Conservation (phyloP, 2,888 invertebrate genomes). For the Cepaea hortensis region DNA sequence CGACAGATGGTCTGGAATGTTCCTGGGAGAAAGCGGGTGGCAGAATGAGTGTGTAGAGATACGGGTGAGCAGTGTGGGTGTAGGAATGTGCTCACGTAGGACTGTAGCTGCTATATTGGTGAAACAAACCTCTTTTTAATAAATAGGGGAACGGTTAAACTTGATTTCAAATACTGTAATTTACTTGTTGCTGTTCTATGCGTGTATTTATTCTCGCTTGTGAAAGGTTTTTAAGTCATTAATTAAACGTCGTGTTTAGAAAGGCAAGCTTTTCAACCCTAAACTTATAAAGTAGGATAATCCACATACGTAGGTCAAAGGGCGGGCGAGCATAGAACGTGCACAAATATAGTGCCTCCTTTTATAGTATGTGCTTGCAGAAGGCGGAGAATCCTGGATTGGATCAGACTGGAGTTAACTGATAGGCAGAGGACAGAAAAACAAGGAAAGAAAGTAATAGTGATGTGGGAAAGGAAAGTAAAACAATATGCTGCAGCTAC, state of each 20-base stretch:
- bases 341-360: constrained; percentile 29
- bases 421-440: background rate
- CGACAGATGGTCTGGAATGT: constrained; percentile 53
- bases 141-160: too few species aligned
- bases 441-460: background rate
- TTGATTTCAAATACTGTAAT: too few species aligned
- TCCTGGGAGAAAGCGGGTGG: constrained; percentile 39
- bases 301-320: background rate
- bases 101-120: too few species aligned
- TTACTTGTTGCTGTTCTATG: too few species aligned
- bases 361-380: constrained; percentile 36
- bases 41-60: constrained; percentile 42
- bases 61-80: constrained; percentile 14
- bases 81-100: constrained; percentile 3
- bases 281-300: background rate
- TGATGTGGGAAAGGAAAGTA: background rate
- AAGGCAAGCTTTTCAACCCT: background rate
- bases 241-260: too few species aligned
- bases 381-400: background rate
- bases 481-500: too few species aligned
- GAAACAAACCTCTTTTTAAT: too few species aligned
- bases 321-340: background rate
- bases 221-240: too few species aligned
- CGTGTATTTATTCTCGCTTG: too few species aligned
- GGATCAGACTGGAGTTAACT: background rate